These are phyloP conservation scores for Trigoniulus corallinus DNA, from an alignment of 1,140 invertebrate species.

Conservation along the genomic window DNA sequence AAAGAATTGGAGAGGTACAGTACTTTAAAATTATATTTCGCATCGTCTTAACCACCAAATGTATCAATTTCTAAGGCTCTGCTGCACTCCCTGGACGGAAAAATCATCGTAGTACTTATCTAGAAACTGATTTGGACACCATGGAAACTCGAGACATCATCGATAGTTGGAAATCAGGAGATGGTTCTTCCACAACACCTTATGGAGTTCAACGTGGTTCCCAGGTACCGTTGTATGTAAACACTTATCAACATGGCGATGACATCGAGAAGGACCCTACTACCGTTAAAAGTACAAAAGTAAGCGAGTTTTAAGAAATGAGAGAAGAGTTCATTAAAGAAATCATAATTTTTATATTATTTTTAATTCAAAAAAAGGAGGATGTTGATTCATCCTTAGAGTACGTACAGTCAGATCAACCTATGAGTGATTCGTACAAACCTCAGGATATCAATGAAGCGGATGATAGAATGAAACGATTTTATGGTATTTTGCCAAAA, in stretches of 20 bases:
- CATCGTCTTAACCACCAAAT: not conserved
- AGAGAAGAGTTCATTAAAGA: not conserved
- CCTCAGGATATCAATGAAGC: slow-evolving; percentile 33
- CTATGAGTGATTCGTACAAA: slow-evolving; percentile 10
- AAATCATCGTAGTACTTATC: slow-evolving; percentile 39
- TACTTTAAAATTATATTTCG: not conserved
- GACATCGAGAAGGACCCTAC: not conserved
- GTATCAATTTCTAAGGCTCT: slow-evolving; percentile 14
- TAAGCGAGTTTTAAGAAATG: not conserved
- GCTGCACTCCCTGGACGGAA: slow-evolving; percentile 21
- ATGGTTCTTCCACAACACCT: slow-evolving; percentile 11
- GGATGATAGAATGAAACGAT: slow-evolving; percentile 39
- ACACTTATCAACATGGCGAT: slow-evolving; percentile 9
- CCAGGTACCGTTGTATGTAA: slow-evolving; percentile 15
- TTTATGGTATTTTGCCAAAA: slow-evolving; percentile 49
- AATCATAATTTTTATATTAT: not conserved
- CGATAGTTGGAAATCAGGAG: slow-evolving; percentile 34
- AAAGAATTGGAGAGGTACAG: too few relatives aligned
- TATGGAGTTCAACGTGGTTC: too few relatives aligned
- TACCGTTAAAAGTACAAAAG: not conserved
- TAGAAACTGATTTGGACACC: slow-evolving; percentile 78
- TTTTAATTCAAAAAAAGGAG: not conserved
- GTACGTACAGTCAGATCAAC: not conserved
- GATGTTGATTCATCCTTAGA: not conserved
- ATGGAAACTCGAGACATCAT: slow-evolving; percentile 36